These are phyloP conservation scores for Tolypeutes matacus DNA, from an alignment of 2,797 vertebrate genomes.

Conservation along the genomic window DNA sequence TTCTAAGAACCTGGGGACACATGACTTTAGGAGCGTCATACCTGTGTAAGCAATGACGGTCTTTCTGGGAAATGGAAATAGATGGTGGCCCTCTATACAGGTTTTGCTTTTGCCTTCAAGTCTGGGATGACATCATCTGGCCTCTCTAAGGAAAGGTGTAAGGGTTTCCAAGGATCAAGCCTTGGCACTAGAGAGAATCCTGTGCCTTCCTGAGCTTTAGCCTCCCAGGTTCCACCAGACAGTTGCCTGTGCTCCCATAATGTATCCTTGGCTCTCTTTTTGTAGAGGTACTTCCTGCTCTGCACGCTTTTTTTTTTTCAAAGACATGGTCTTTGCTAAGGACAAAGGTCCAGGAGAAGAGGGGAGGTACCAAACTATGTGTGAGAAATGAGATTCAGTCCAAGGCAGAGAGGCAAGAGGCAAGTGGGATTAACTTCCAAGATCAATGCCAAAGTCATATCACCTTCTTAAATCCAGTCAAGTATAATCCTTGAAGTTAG, in stretches of 20 bases:
- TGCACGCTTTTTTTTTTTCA: background rate
- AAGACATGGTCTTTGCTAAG: conserved; percentile 14
- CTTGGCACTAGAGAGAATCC: background rate
- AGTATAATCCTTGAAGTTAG: background rate
- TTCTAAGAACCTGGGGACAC: background rate
- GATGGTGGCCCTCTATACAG: background rate
- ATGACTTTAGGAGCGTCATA: background rate
- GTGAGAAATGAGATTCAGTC: background rate
- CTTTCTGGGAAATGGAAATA: background rate
- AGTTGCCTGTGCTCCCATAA: conserved; percentile 21
- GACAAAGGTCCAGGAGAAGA: background rate
- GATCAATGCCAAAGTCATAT: conserved; percentile 49
- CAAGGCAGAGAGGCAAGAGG: background rate
- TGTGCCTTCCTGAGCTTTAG: background rate
- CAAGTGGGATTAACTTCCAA: conserved; percentile 14
- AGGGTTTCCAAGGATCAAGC: background rate
- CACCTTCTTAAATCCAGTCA: conserved; percentile 12
- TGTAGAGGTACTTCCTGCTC: background rate
- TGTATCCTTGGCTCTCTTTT: conserved; percentile 18
- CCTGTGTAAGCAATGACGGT: background rate
- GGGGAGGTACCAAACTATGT: background rate
- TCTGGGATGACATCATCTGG: background rate
- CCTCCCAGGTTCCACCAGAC: conserved; percentile 57
- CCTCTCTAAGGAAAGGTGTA: background rate
- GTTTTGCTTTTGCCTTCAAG: background rate